Percentiles rank a stretch among this genome's conserved stretches.
phyloP scores from a whole-genome alignment of 2,888 invertebrate genomes.

The Cryptocephalus moraei region DNA sequence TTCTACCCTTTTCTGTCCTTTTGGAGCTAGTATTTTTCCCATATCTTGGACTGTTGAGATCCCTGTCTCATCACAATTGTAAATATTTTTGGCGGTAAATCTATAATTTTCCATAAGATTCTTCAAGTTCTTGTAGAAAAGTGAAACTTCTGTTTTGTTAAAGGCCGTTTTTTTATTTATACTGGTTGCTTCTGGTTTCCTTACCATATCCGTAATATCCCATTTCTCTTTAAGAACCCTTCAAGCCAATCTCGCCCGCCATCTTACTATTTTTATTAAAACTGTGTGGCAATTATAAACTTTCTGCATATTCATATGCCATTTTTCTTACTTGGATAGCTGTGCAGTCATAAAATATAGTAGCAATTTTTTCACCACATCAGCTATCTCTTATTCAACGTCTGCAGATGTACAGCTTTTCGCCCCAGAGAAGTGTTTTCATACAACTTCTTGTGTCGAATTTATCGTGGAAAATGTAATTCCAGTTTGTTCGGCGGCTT shows the following conservation, averaged over 20 bases:
- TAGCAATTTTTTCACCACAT: neutral
- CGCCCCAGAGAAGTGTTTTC: neutral
- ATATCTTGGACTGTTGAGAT: conserved; percentile 3
- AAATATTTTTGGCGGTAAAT: neutral
- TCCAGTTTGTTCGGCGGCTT: neutral
- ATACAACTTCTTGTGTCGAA: neutral
- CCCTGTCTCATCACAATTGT: conserved; percentile 3
- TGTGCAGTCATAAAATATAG: neutral
- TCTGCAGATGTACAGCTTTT: neutral
- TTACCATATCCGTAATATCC: conserved; percentile 3
- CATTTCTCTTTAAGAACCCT: neutral
- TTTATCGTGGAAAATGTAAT: neutral
- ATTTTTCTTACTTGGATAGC: neutral
- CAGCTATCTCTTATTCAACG: neutral
- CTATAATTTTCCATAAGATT: neutral
- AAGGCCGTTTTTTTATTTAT: conserved; percentile 7
- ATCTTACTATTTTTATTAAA: neutral
- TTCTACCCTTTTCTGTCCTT: conserved; percentile 2
- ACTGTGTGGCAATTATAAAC: neutral
- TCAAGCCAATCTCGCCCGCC: neutral
- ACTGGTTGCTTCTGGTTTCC: conserved; percentile 8
- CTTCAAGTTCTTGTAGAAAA: conserved; percentile 1
- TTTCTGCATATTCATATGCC: neutral
- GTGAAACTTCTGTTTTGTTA: conserved; percentile 5
- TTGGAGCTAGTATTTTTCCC: conserved; percentile 2